phyloP scores from a whole-genome alignment of 2,888 invertebrate genomes.

The Seira musarum region DNA sequence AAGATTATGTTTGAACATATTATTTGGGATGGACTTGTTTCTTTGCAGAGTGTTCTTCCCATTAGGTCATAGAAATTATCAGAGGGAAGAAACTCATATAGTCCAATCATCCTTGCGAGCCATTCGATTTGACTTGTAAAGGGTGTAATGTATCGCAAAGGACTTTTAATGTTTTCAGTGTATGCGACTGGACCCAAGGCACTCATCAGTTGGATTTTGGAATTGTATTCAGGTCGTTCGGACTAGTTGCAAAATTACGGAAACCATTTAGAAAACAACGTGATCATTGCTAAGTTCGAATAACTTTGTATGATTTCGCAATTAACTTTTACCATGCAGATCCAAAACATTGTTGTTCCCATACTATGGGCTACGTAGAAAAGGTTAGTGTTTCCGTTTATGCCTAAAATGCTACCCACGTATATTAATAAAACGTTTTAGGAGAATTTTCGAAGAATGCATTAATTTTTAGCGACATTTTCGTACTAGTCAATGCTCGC shows the following conservation, averaged over 20 bases:
- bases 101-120: slow-evolving; percentile 74
- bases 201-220: slow-evolving; percentile 62
- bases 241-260: too few relatives aligned
- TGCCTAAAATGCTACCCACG: slow-evolving; percentile 69
- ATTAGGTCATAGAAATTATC: slow-evolving; percentile 74
- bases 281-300: background rate
- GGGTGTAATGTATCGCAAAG: slow-evolving; percentile 16
- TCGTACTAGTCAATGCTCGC: slow-evolving; percentile 72
- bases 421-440: background rate
- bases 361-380: slow-evolving; percentile 73
- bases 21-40: slow-evolving; percentile 75
- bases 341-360: slow-evolving; percentile 70
- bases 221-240: slow-evolving; percentile 69
- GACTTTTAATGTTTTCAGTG: slow-evolving; percentile 71
- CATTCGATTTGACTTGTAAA: slow-evolving; percentile 71
- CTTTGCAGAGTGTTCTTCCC: slow-evolving; percentile 76
- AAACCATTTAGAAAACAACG: slow-evolving; percentile 4
- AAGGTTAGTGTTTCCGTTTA: slow-evolving; percentile 69
- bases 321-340: slow-evolving; percentile 45
- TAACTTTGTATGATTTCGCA: too few relatives aligned
- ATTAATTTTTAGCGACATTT: background rate
- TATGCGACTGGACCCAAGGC: slow-evolving; percentile 60
- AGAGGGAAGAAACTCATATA: slow-evolving; percentile 80
- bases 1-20: slow-evolving; percentile 81
- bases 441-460: background rate